Conservation (phyloP, 2,888 invertebrate species). For the Erynnis tages region DNA sequence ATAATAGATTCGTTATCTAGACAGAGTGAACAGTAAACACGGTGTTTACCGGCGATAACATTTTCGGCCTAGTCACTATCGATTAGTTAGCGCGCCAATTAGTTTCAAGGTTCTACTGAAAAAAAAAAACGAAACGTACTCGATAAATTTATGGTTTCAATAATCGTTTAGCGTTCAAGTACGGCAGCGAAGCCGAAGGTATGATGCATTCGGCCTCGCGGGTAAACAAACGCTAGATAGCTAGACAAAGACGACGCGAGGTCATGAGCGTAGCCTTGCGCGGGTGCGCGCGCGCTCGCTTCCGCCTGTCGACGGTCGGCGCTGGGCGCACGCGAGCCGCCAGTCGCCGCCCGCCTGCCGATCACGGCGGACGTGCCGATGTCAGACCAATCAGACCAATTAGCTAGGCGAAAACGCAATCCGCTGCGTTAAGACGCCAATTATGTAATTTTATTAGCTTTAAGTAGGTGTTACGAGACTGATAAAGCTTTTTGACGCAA, state of each 20-base stretch:
- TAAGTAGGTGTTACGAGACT: not conserved
- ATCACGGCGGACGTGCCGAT: conserved; percentile 42
- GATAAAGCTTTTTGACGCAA: not conserved
- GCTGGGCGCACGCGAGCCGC: conserved; percentile 41
- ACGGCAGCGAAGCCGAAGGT: conserved; percentile 63
- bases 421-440: not conserved
- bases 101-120: conserved; percentile 54
- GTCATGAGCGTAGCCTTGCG: conserved; percentile 81
- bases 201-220: conserved; percentile 80
- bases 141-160: conserved; percentile 46
- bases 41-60: conserved; percentile 9
- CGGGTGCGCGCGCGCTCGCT: conserved; percentile 73
- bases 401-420: not conserved
- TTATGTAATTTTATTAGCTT: not conserved
- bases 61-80: conserved; percentile 31
- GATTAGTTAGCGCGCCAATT: conserved; percentile 48
- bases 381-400: conserved; percentile 7
- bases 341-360: conserved; percentile 46
- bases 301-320: conserved; percentile 69
- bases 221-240: conserved; percentile 78
- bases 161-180: conserved; percentile 61
- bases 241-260: conserved; percentile 81
- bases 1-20: conserved; percentile 10
- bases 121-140: conserved; percentile 40
- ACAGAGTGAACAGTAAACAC: not conserved